These are phyloP conservation scores for Tetragnatha montana DNA, from an alignment of 2,888 invertebrate genomes.

Conservation along the genomic window DNA sequence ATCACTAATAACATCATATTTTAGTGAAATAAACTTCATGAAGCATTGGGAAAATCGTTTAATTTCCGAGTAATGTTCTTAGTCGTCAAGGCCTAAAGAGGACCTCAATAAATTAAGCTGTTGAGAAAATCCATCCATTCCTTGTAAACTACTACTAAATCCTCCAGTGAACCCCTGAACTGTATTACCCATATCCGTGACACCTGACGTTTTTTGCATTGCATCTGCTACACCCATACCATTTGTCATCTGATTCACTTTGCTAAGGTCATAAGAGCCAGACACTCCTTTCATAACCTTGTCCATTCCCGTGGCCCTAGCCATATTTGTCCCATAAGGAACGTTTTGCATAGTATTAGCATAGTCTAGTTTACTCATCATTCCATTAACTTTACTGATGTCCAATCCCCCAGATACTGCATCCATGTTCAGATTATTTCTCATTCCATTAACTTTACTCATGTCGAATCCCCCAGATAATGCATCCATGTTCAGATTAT, in stretches of 20 bases:
- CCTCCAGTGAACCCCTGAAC: no score
- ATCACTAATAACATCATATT: no score
- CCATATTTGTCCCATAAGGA: no score
- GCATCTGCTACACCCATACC: neutral
- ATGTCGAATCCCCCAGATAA: neutral
- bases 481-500: no score
- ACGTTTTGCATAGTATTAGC: no score
- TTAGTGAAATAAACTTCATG: no score
- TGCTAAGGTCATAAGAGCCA: no score
- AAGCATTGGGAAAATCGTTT: no score
- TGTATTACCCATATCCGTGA: neutral
- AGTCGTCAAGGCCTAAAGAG: neutral
- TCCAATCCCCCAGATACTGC: neutral
- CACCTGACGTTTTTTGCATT: neutral
- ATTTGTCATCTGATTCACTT: no score
- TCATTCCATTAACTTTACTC: neutral
- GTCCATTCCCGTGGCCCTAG: no score
- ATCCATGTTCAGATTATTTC: neutral
- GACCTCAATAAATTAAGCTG: neutral
- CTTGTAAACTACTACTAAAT: neutral
- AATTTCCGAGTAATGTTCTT: neutral
- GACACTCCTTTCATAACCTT: no score
- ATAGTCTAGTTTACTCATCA: no score
- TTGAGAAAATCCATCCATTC: neutral
- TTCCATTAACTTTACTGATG: neutral